phyloP scores from a whole-genome alignment of 2,113 vertebrate species.

The Jacana jacana region DNA sequence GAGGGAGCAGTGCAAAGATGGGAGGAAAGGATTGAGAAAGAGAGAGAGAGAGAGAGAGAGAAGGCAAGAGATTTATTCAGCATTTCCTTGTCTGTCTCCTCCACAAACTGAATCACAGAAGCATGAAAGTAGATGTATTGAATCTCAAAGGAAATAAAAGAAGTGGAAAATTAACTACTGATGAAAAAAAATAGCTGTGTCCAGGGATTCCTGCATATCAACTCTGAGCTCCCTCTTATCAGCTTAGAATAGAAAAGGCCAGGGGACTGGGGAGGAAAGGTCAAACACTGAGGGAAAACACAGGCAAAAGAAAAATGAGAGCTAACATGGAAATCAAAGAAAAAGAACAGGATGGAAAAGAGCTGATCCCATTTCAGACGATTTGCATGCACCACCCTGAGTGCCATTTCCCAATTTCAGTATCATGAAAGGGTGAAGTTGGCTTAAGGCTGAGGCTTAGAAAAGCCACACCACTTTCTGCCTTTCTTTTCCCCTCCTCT shows the following conservation, averaged over 20 bases:
- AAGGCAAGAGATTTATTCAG: constrained; percentile 65
- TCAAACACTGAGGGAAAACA: constrained; percentile 44
- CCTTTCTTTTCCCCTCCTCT: neutral
- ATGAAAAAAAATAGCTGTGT: constrained; percentile 66
- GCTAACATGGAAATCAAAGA: constrained; percentile 43
- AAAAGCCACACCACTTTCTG: neutral
- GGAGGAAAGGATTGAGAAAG: neutral
- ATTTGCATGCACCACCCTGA: neutral
- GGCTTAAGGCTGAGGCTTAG: neutral
- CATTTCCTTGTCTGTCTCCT: constrained; percentile 71
- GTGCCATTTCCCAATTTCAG: neutral
- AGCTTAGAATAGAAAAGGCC: constrained; percentile 43
- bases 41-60: neutral
- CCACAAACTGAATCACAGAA: constrained; percentile 69
- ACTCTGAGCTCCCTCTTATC: constrained; percentile 43
- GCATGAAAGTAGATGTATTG: constrained; percentile 75
- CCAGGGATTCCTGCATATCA: constrained; percentile 58
- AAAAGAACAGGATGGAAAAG: neutral
- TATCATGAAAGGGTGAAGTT: neutral
- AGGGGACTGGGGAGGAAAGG: constrained; percentile 21
- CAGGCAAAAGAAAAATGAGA: constrained; percentile 23
- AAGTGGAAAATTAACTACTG: constrained; percentile 79
- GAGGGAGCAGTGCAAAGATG: neutral
- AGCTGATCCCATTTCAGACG: neutral
- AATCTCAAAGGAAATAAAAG: constrained; percentile 78